Evolutionary conservation across 2,113 vertebrate species (phyloP).

Genomic region (Odobenus rosmarus): DNA sequence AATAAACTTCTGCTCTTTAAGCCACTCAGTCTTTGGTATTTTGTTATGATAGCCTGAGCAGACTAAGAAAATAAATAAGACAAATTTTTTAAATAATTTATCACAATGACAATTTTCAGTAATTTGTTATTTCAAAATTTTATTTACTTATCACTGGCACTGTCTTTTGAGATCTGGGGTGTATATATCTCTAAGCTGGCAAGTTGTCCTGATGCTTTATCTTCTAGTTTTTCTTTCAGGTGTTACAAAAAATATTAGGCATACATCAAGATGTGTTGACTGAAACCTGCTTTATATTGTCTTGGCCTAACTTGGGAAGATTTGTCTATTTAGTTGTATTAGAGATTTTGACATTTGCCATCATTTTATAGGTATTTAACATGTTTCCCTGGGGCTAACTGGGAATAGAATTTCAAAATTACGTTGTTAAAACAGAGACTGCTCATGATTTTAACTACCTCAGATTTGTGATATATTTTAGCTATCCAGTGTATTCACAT

Average conservation of each 20-base stretch:
- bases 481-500: background rate
- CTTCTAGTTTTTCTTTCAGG: background rate
- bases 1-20: background rate
- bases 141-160: background rate
- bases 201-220: background rate
- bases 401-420: constrained; percentile 44
- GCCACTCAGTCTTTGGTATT: background rate
- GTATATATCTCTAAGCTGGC: background rate
- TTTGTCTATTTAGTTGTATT: background rate
- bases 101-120: background rate
- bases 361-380: constrained; percentile 31
- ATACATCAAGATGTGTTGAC: background rate
- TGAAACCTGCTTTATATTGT: background rate
- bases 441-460: background rate
- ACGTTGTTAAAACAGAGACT: background rate
- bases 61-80: background rate
- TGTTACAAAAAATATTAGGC: background rate
- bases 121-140: background rate
- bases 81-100: background rate
- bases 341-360: background rate
- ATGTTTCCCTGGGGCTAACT: background rate
- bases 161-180: background rate
- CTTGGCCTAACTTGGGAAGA: background rate
- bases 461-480: background rate
- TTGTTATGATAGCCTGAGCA: background rate